phyloP scores from a whole-genome alignment of 2,113 vertebrate species.

The Clarias magur region DNA sequence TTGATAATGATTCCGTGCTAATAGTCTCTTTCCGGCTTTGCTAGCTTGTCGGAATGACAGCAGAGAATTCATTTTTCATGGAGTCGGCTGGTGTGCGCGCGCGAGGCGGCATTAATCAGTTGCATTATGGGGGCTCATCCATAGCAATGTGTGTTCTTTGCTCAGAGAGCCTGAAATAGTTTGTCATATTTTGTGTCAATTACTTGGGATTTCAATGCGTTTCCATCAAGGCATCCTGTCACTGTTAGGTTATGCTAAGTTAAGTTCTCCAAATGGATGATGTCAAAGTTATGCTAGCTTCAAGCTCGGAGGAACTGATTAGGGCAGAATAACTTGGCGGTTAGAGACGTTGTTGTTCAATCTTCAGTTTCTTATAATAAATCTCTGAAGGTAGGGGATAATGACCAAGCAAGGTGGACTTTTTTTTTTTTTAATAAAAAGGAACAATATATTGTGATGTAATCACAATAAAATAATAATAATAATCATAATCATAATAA shows the following conservation, averaged over 20 bases:
- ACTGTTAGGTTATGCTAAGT: constrained; percentile 98
- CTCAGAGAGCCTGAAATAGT: constrained; percentile 98
- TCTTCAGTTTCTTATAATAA: constrained; percentile 3
- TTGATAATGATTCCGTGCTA: constrained; percentile 99
- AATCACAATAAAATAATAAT: neutral
- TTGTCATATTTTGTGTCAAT: constrained; percentile 99
- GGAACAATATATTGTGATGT: neutral
- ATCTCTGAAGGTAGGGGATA: neutral
- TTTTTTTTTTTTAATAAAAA: neutral
- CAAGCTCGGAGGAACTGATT: constrained; percentile 23
- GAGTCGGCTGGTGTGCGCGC: constrained; percentile 93
- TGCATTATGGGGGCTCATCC: constrained; percentile 96
- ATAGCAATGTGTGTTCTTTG: constrained; percentile 95
- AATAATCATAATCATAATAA: neutral
- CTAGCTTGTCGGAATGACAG: constrained; percentile 97
- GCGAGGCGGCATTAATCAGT: constrained; percentile 99
- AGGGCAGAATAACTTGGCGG: neutral
- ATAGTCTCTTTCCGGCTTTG: constrained; percentile 98
- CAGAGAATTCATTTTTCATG: constrained; percentile 99
- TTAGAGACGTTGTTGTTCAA: constrained; percentile 7
- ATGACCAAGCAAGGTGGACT: neutral
- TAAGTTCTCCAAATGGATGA: constrained; percentile 81
- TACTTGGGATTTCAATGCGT: constrained; percentile 97
- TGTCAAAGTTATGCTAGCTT: constrained; percentile 35
- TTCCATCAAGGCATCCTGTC: constrained; percentile 98